Percentiles rank a stretch among this genome's conserved stretches.
Conservation (phyloP, 2,888 invertebrate genomes). For the Monochamus alternatus region DNA sequence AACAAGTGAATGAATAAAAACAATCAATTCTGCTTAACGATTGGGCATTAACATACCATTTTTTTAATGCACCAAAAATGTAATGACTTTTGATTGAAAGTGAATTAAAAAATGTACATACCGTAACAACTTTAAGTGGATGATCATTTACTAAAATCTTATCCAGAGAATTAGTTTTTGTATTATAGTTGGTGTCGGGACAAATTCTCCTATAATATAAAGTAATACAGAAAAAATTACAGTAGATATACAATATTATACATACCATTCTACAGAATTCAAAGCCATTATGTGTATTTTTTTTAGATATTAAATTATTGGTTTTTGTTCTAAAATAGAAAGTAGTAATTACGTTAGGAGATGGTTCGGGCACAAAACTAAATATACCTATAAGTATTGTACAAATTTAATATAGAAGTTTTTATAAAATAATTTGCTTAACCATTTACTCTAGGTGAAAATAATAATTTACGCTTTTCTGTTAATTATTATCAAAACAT, state of each 20-base stretch:
- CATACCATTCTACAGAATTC: conserved; percentile 56
- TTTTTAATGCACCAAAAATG: too few relatives aligned
- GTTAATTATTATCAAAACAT: too few relatives aligned
- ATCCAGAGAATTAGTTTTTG: conserved; percentile 34
- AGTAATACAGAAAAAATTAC: not conserved
- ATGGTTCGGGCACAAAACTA: not conserved
- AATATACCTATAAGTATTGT: too few relatives aligned
- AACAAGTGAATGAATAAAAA: not conserved
- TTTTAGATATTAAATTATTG: not conserved
- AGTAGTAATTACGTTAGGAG: not conserved
- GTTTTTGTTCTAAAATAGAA: not conserved
- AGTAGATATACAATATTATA: not conserved
- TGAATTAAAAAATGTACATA: conserved; percentile 62
- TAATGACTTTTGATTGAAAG: conserved; percentile 29
- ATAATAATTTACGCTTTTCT: too few relatives aligned
- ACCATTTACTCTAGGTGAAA: too few relatives aligned
- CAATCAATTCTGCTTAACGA: not conserved
- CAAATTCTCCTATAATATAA: conserved; percentile 56
- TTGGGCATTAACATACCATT: too few relatives aligned
- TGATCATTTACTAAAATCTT: conserved; percentile 70
- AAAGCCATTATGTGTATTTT: conserved; percentile 4
- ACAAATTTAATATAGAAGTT: not conserved
- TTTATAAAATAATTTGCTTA: not conserved
- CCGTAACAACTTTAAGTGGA: conserved; percentile 74
- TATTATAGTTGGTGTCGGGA: conserved; percentile 48